Evolutionary conservation across 2,888 invertebrate genomes (phyloP), one percentile per base, ranked within the genome.

Genomic region (Microplitis manilae): DNA sequence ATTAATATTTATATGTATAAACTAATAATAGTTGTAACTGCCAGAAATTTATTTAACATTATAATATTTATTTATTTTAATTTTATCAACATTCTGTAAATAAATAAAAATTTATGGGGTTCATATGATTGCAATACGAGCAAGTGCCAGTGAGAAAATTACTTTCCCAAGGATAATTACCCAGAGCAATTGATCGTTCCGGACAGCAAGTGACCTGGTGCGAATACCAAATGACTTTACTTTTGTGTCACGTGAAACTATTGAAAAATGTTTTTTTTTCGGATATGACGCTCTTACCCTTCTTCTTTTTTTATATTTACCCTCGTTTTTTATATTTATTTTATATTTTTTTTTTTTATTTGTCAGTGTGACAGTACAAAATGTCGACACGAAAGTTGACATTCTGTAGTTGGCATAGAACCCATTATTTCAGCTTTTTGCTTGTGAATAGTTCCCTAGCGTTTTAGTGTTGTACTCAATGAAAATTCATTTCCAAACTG

Each of bases 81-180:
- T 67, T 67, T 40, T 73, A 72, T 71, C 59, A 15, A 20, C 39
- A 64, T 13, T 17, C 8, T n/a, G 9, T 30, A 59, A 74, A 79
- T 60, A 50, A 72, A n/a, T 74, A 77, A 79, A 75, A 77, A 68
- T 75, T 62, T 72, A 78, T 75, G 39, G 68, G 13, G 30, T 30
- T 61, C 9, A 38, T 13, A 50, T 13, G 50, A 50, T 13, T 8
- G 65, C 64, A 40, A 64, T 39, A 64, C 65, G 50, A 71, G 20
- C 7, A 20, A 17, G 20, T 82, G 83, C 79, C 83, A 81, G 84
- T 83, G 83, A 78, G 85, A 84, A 87, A 88, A 88, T 86, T 87
- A 85, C 85, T 86, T 86, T 83, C 84, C 82, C 83, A 85, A 84
- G 86, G 84, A 85, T 88, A 88, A 88, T 88, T 88, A 86, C 84